A percentile compares a stretch with the other conserved stretches of the same genome.
Conservation (phyloP, 2,113 vertebrate genomes). For the Proterorhinus semilunaris region DNA sequence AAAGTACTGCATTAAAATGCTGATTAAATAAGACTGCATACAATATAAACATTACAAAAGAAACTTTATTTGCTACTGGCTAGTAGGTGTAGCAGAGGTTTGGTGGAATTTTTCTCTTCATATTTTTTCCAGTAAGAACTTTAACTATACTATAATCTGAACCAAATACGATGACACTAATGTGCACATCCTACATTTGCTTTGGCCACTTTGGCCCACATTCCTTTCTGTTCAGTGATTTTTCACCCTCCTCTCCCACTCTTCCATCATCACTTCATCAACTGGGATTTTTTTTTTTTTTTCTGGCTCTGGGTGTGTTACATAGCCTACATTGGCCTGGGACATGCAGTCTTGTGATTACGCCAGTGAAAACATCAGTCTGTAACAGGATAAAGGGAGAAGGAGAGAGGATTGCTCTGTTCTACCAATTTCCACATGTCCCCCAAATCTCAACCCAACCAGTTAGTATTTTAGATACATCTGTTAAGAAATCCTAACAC, state of each 20-base stretch:
- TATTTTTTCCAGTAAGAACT: too few species aligned
- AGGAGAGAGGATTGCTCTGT: slow-evolving; percentile 55
- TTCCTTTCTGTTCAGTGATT: slow-evolving; percentile 42
- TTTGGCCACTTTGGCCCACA: background rate
- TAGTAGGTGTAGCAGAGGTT: too few species aligned
- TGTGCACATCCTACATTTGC: slow-evolving; percentile 7
- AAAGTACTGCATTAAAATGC: background rate
- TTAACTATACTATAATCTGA: background rate
- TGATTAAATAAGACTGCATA: too few species aligned
- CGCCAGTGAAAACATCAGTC: slow-evolving; percentile 63
- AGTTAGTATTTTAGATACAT: background rate
- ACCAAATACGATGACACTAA: background rate
- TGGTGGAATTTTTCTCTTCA: too few species aligned
- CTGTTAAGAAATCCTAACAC: background rate
- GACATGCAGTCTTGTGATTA: slow-evolving; percentile 18
- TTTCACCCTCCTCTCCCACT: slow-evolving; percentile 34
- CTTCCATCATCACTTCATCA: slow-evolving; percentile 52
- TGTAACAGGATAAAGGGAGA: slow-evolving; percentile 67
- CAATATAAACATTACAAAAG: too few species aligned
- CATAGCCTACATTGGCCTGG: slow-evolving; percentile 40
- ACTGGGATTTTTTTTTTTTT: slow-evolving; percentile 40
- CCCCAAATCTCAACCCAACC: slow-evolving; percentile 24
- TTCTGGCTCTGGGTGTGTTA: slow-evolving; percentile 38
- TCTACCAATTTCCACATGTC: slow-evolving; percentile 49
- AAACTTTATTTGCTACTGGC: too few species aligned